Evolutionary conservation across 2,888 invertebrate species (phyloP), one percentile per base, ranked within the genome.

Genomic region (Drosophila neonasuta): DNA sequence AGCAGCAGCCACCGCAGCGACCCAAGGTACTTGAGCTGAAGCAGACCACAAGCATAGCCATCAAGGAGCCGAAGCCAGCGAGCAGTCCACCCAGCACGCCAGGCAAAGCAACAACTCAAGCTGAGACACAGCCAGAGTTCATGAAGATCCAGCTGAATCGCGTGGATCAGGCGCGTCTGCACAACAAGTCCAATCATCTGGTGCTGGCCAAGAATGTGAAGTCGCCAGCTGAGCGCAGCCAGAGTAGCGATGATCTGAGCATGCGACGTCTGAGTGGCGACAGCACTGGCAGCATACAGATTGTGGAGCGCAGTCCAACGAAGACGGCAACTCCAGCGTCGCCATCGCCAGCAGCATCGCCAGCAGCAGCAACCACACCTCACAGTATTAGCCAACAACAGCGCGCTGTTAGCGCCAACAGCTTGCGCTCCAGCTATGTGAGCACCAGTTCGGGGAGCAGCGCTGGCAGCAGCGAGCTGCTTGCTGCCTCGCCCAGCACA

Each of bases 131-230:
- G 11, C 94, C 95, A 0, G 95, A 95, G 88, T 95, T 95, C 87
- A 90, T 95, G 69, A 94, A 94, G 82, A 94, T 94, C 61, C 95
- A 95, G 88, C 85, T 95, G 48, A 94, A 95, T 86, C 94, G 94
- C 87, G 94, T 95, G 6, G 95, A 95, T 79, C 91, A 92, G 9
- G 93, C 93, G 77, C 91, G 92, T 1, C 92, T 94, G 0, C 93
- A 94, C 0, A 79, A 71, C 10, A 86, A 88, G 42, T 87, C 92
- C 9, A 93, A 93, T 34, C 94, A 94, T 83, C 92, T 95, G 34
- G 94, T 95, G 54, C 90, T 95, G 73, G 93, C 94, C 24, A 94
- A 94, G 67, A 93, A 93, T 76, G 89, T 83, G 3, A 88, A 88
- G 11, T n/a, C 36, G n/a, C 11, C 61, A 1, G 57, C 76, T 4